These are phyloP conservation scores for Drosophila ananassae DNA, from an alignment of 1,140 invertebrate species.

Conservation along the genomic window DNA sequence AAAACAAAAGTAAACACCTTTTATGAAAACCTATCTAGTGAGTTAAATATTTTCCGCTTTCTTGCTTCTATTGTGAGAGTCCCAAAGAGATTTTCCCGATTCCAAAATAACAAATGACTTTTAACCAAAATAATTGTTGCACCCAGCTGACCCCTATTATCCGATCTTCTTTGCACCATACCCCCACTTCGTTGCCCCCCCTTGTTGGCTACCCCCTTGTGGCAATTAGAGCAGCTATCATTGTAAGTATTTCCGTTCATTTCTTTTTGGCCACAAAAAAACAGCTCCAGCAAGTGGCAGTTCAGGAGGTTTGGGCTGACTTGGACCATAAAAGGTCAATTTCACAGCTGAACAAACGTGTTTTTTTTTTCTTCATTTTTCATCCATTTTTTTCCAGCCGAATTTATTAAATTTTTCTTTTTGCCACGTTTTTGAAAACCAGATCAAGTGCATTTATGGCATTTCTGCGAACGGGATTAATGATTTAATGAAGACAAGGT, in stretches of 20 bases:
- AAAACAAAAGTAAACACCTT: not conserved
- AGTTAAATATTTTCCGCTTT: not conserved
- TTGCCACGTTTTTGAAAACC: slow-evolving; percentile 62
- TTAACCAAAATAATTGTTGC: slow-evolving; percentile 28
- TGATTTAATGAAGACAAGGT: slow-evolving; percentile 58
- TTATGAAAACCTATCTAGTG: too few relatives aligned
- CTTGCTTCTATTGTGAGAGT: not conserved
- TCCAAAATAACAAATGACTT: slow-evolving; percentile 20
- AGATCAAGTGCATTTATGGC: slow-evolving; percentile 53
- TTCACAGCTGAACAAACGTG: slow-evolving; percentile 79
- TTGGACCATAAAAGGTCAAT: slow-evolving; percentile 75
- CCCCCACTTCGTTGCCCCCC: not conserved
- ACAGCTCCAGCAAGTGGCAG: slow-evolving; percentile 10
- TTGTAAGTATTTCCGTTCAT: slow-evolving; percentile 68
- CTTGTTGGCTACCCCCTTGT: not conserved
- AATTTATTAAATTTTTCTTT: slow-evolving; percentile 16
- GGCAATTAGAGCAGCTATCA: slow-evolving; percentile 58
- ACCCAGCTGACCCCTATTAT: slow-evolving; percentile 39
- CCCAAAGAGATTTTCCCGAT: slow-evolving; percentile 1
- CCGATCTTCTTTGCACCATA: slow-evolving; percentile 5
- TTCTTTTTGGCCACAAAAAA: slow-evolving; percentile 28
- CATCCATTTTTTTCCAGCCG: too few relatives aligned
- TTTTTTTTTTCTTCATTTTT: slow-evolving; percentile 45
- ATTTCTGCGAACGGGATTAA: slow-evolving; percentile 61
- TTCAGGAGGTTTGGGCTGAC: slow-evolving; percentile 12